phyloP scores from a whole-genome alignment of 2,113 vertebrate genomes.

The Semnopithecus entellus region DNA sequence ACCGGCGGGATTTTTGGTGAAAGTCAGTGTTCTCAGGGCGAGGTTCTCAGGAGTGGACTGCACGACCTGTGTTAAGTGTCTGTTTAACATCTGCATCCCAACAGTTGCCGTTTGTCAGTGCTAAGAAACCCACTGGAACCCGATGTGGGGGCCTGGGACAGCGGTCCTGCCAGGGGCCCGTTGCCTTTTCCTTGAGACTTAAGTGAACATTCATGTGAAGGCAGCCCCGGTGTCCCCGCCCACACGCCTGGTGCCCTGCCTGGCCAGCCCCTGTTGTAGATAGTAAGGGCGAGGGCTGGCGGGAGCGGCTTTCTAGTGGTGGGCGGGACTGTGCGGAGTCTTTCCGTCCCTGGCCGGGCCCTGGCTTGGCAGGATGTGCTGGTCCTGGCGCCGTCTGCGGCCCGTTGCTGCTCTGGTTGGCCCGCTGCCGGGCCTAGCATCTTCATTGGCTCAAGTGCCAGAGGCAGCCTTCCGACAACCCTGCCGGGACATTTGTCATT shows the following conservation, averaged over 20 bases:
- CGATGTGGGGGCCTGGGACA: too few relatives aligned
- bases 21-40: background rate
- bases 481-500: background rate
- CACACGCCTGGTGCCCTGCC: background rate
- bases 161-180: background rate
- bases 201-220: background rate
- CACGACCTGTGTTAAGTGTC: too few relatives aligned
- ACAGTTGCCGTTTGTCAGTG: background rate
- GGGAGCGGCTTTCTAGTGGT: conserved; percentile 40
- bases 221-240: accelerated
- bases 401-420: conserved; percentile 71
- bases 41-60: too few relatives aligned
- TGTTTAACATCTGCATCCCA: accelerated
- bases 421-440: background rate
- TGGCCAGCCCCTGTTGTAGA: background rate
- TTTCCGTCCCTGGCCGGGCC: conserved; percentile 60
- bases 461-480: background rate
- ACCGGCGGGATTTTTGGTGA: background rate
- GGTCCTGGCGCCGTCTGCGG: conserved; percentile 61
- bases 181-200: background rate
- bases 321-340: conserved; percentile 57
- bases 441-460: background rate
- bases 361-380: conserved; percentile 58
- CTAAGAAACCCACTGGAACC: background rate
- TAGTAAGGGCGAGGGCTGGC: background rate